These are phyloP conservation scores for Palythoa heliodiscus DNA, from an alignment of 92 coral and sea anemone genomes.

Conservation along the genomic window DNA sequence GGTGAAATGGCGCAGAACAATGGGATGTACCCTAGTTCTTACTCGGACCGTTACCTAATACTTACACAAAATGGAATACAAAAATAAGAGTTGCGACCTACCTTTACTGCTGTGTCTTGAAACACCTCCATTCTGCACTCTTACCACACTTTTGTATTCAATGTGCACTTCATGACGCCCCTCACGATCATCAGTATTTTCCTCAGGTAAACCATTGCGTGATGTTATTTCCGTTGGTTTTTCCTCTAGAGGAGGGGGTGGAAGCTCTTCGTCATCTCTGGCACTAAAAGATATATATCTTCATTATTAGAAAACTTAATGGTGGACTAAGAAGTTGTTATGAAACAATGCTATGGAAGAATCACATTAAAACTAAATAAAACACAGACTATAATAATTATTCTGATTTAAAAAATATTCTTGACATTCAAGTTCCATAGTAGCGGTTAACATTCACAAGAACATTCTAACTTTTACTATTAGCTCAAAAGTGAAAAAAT, in stretches of 20 bases:
- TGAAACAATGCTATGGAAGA: not conserved
- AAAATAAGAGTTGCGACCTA: not conserved
- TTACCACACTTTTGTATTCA: constrained; percentile 61
- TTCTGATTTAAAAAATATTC: too few species aligned
- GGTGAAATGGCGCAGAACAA: too few species aligned
- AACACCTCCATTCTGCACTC: constrained; percentile 84
- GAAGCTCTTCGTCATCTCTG: constrained; percentile 47
- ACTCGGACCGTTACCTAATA: too few species aligned
- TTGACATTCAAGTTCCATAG: too few species aligned
- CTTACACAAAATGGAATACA: not conserved
- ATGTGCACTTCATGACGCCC: constrained; percentile 45
- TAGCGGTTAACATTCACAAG: too few species aligned
- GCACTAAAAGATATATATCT: not conserved
- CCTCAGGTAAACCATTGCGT: constrained; percentile 73
- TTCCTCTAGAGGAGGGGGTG: constrained; percentile 41
- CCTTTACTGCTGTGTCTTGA: constrained; percentile 77
- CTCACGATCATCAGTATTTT: constrained; percentile 18
- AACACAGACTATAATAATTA: too few species aligned
- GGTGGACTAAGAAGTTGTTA: too few species aligned
- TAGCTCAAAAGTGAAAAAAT: too few species aligned
- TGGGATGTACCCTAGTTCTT: too few species aligned
- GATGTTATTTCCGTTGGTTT: constrained; percentile 35
- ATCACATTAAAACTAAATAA: not conserved
- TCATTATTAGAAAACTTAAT: not conserved
- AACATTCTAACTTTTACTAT: too few species aligned